A percentile compares a stretch with the other conserved stretches of the same genome.
Conservation (phyloP, 2,888 invertebrate species). For the Drosophila fungiperda region DNA sequence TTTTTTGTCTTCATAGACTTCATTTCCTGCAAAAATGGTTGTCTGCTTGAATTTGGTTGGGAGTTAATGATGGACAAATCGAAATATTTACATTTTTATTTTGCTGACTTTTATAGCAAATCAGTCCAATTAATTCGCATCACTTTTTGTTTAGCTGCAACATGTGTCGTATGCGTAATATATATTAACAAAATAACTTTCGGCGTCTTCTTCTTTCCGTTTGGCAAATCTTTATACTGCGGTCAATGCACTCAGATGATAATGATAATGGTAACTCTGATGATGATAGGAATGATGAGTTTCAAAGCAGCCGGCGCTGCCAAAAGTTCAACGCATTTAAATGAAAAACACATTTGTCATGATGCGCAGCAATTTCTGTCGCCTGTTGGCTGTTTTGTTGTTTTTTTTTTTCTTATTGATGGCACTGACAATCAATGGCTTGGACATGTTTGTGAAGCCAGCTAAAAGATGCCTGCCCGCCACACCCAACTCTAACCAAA, state of each 20-base stretch:
- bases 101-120: not conserved
- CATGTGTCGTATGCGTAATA: slow-evolving; percentile 59
- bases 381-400: slow-evolving; percentile 2
- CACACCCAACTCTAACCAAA: slow-evolving; percentile 35
- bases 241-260: slow-evolving; percentile 55
- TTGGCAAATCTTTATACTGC: slow-evolving; percentile 16
- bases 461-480: slow-evolving; percentile 44
- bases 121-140: slow-evolving; percentile 52
- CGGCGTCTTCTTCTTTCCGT: not conserved
- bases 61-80: not conserved
- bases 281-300: slow-evolving; percentile 22
- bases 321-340: slow-evolving; percentile 72
- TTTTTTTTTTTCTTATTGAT: slow-evolving; percentile 22
- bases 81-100: not conserved
- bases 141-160: slow-evolving; percentile 41
- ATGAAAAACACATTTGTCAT: slow-evolving; percentile 77
- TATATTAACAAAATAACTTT: slow-evolving; percentile 20
- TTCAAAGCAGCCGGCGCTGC: slow-evolving; percentile 34
- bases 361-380: slow-evolving; percentile 14
- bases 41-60: not conserved
- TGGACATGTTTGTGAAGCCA: slow-evolving; percentile 54
- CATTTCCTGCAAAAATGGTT: not conserved
- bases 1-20: not conserved
- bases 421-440: slow-evolving; percentile 69
- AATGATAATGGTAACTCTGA: slow-evolving; percentile 1